Percentiles rank a stretch among this genome's conserved stretches.
These are phyloP conservation scores for Pangasius macronema DNA, from an alignment of 2,797 vertebrate species.

Conservation along the genomic window DNA sequence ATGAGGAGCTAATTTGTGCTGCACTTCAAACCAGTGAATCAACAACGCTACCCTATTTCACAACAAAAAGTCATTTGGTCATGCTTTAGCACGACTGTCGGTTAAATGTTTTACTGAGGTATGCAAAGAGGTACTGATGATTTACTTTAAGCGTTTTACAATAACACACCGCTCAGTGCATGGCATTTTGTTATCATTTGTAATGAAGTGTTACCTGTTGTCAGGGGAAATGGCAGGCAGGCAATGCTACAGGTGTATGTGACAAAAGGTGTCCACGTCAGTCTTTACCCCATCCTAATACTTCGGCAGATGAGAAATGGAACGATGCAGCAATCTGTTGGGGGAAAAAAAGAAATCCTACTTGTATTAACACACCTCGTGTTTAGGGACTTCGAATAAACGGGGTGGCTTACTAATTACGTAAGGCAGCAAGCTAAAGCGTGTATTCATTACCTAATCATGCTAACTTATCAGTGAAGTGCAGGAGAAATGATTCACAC, in stretches of 20 bases:
- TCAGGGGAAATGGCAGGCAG: constrained; percentile 30
- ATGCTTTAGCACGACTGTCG: not conserved
- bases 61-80: not conserved
- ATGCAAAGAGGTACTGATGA: not conserved
- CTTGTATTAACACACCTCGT: not conserved
- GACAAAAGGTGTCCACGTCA: not conserved
- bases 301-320: constrained; percentile 7
- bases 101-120: not conserved
- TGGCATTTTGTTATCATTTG: not conserved
- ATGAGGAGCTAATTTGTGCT: not conserved
- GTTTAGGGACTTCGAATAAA: not conserved
- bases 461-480: not conserved
- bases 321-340: not conserved
- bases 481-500: not conserved
- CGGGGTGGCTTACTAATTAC: not conserved
- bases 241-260: constrained; percentile 33
- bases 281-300: constrained; percentile 56
- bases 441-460: not conserved
- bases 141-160: not conserved
- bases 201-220: constrained; percentile 37
- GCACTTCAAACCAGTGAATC: not conserved
- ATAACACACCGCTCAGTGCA: not conserved
- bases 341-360: not conserved
- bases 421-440: not conserved
- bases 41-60: not conserved